phyloP scores from a whole-genome alignment of 2,888 invertebrate species.

The Tromatobia lineatoria region DNA sequence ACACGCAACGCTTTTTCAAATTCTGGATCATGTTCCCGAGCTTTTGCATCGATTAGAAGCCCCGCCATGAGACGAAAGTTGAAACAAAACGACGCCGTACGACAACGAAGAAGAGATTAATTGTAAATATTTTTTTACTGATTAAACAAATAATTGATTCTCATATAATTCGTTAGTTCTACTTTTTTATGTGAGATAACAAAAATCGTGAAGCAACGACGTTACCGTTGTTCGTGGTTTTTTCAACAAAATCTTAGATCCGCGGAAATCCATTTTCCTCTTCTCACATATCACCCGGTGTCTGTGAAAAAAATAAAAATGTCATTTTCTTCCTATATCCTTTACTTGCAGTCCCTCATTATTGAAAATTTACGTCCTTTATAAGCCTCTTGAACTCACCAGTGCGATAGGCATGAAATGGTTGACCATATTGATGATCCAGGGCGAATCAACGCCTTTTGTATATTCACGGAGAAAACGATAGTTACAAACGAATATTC shows the following conservation, averaged over 20 bases:
- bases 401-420: constrained; percentile 81
- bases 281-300: neutral
- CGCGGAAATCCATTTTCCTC: neutral
- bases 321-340: constrained; percentile 12
- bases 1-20: constrained; percentile 73
- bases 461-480: constrained; percentile 86
- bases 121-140: constrained; percentile 45
- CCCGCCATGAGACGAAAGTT: neutral
- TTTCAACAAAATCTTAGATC: neutral
- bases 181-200: constrained; percentile 41
- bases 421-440: constrained; percentile 86
- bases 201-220: constrained; percentile 1
- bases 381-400: constrained; percentile 28
- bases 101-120: neutral
- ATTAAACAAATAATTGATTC: constrained; percentile 32
- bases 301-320: neutral
- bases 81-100: neutral
- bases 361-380: neutral
- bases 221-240: neutral
- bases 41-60: constrained; percentile 71
- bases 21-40: constrained; percentile 75
- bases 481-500: constrained; percentile 80
- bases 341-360: neutral
- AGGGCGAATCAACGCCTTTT: constrained; percentile 84
- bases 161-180: constrained; percentile 46